A percentile compares a stretch with the other conserved stretches of the same genome.
Conservation (phyloP, 2,888 invertebrate species). For the Lasioglossum lativentre region DNA sequence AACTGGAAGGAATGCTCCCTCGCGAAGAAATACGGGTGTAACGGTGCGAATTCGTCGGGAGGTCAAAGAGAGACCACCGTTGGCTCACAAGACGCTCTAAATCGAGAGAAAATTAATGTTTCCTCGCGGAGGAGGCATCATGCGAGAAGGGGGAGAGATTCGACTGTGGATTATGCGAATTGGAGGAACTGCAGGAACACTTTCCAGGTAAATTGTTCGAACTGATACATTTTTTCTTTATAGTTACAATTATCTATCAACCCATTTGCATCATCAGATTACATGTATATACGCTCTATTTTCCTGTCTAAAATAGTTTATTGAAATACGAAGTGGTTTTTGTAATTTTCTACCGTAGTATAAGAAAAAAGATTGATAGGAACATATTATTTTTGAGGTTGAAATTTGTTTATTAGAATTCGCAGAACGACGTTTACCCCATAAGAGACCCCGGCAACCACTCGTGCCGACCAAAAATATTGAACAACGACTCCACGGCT, state of each 20-base stretch:
- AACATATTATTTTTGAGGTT: too few relatives aligned
- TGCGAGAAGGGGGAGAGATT: slow-evolving; percentile 18
- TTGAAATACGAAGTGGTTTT: too few relatives aligned
- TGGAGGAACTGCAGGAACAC: slow-evolving; percentile 13
- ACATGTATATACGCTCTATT: too few relatives aligned
- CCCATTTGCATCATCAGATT: too few relatives aligned
- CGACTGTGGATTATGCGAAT: not conserved
- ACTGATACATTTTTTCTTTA: not conserved
- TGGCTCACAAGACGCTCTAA: not conserved
- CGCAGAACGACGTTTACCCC: slow-evolving; percentile 19
- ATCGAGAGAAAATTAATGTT: slow-evolving; percentile 20
- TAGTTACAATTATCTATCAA: too few relatives aligned
- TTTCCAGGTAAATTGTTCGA: slow-evolving; percentile 17
- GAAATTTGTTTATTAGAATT: not conserved
- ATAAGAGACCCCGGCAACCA: slow-evolving; percentile 21
- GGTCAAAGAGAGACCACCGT: slow-evolving; percentile 14
- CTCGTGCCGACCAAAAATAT: not conserved
- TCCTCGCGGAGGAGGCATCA: slow-evolving; percentile 4
- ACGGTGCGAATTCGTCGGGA: not conserved
- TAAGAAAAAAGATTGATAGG: too few relatives aligned
- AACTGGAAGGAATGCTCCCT: slow-evolving; percentile 26
- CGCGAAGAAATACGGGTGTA: slow-evolving; percentile 27
- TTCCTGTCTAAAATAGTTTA: too few relatives aligned
- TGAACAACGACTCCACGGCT: slow-evolving; percentile 19
- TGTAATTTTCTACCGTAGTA: too few relatives aligned